Base-by-base conservation (phyloP, 2,113 vertebrate genomes). In the Psophia crepitans region DNA sequence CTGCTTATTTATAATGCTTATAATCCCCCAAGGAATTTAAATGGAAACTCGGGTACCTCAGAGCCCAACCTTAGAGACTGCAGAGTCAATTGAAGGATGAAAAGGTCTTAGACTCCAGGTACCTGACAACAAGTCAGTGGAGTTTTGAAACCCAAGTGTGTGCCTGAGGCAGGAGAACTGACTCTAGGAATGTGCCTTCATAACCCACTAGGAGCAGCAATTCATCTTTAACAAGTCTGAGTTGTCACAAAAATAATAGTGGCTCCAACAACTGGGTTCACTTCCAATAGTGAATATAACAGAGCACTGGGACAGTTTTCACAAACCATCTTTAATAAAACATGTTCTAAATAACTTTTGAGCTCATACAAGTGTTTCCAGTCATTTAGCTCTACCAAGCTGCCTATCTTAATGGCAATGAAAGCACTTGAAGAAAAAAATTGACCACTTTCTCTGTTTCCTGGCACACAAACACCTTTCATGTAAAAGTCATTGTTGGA, bases 201-300 rank as follows among this genome's bases (percentile, higher is more conserved):
- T 27, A 46, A 27, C 23, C 35, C n/a, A 30, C 23, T 61, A 48
- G 19, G 43, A 75, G 23, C 9, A 79, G 37, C 11, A 35, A 56
- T 30, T 48, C 18, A 18, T 24, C 28, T 84, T 58, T 33, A 37
- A 89, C 15, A 22, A 61, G 14, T 39, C 33, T 8, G 8, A 32
- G 6, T 16, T 60, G 21, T 23, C 20, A 53, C 21, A 77, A 71
- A 83, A 84, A 54, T n/a, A 53, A 26, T 27, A 33, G 33, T 51
- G 30, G 26, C n/a, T 75, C 26, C 28, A 46, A 22, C n/a, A 58
- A 21, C 13, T n/a, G 23, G 6, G 17, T 63, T n/a, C 23, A 15
- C 18, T 33, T 43, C 15, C 18, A 49, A 17, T 5, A 35, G 27
- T 4, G 2, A 48, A 12, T 4, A 2, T 19, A 24, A 24, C 1